A percentile compares a stretch with the other conserved stretches of the same genome.
Evolutionary conservation across 53 echinoderm and acorn worm species (phyloP).

Genomic region (Temnopleurus reevesii): DNA sequence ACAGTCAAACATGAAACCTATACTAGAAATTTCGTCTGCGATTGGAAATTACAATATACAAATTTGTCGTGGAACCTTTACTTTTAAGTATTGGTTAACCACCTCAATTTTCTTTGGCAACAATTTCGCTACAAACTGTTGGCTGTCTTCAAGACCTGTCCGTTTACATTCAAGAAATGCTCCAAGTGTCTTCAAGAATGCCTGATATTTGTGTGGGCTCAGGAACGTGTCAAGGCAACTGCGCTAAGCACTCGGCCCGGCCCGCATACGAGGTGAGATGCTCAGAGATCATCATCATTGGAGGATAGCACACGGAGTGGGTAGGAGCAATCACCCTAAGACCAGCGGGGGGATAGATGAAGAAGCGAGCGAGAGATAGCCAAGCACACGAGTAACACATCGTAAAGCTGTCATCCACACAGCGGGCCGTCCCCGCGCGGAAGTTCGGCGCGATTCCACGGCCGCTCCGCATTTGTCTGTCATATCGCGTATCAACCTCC

Average conservation of each 20-base stretch:
- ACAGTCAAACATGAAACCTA: too few relatives aligned
- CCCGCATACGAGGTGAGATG: background rate
- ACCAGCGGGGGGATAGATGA: background rate
- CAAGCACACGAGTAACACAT: constrained; percentile 19
- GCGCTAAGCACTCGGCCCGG: constrained; percentile 30
- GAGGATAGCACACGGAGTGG: background rate
- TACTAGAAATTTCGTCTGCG: too few relatives aligned
- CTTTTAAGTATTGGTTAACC: too few relatives aligned
- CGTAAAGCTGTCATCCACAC: constrained; percentile 39
- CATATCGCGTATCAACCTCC: constrained; percentile 45
- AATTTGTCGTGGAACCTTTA: too few relatives aligned
- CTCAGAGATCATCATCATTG: background rate
- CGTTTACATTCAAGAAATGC: constrained; percentile 4
- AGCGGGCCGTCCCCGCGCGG: background rate
- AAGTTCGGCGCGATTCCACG: background rate
- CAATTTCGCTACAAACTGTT: background rate
- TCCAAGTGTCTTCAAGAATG: constrained; percentile 39
- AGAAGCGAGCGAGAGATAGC: background rate
- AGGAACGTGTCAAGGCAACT: constrained; percentile 30
- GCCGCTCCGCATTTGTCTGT: background rate
- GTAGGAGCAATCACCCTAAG: background rate
- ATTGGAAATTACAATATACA: too few relatives aligned
- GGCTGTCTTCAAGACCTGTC: background rate
- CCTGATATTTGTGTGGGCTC: background rate
- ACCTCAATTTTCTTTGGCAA: too few relatives aligned